Base-by-base conservation (phyloP, 2,888 invertebrate species). In the Onchidella celtica region DNA sequence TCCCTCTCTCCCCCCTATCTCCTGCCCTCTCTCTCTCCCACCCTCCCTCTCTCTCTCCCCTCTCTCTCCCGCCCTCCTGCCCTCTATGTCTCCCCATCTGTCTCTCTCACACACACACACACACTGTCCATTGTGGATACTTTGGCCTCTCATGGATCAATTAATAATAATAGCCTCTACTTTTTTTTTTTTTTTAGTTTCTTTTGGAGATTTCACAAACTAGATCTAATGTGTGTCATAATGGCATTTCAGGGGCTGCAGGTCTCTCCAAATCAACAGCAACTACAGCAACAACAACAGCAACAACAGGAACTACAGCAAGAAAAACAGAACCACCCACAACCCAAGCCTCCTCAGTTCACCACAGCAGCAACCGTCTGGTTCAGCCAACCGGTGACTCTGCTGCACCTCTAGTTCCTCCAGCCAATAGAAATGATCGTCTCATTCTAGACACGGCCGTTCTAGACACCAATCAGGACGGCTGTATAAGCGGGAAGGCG, bases 401-500 rank as follows among this genome's bases (percentile, higher is more conserved):
- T n/a, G n/a, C n/a, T n/a, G n/a, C n/a, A n/a, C n/a, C n/a, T n/a
- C 27, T n/a, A 63, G 9, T 14, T 3, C 32, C 17, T 24, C 68
- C 17, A 32, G 11, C 29, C 3, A 32, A 27, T 4, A 61, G 36
- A 24, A 36, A 21, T 38, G 47, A 72, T 57, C 72, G n/a, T 24
- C 24, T 77, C 3, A n/a, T 77, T 6, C 36, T 77, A 32, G 77
- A 77, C 36, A 77, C 77, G 1, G 68, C 66, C 24, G 40, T 36
- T 24, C 36, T 77, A 9, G 77, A 77, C 29, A 34, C 55, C 17
- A 68, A 93, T 85, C 36, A 94, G 95, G 40, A 94, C 92, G 0
- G 88, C 66, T 78, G 93, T 88, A 34, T 94, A 95, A 0, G 93
- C 90, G 29, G 86, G 86, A 88, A 94, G 95, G 6, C 93, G 88